Base-by-base conservation (phyloP, 2,113 vertebrate species). In the Mobula hypostoma region DNA sequence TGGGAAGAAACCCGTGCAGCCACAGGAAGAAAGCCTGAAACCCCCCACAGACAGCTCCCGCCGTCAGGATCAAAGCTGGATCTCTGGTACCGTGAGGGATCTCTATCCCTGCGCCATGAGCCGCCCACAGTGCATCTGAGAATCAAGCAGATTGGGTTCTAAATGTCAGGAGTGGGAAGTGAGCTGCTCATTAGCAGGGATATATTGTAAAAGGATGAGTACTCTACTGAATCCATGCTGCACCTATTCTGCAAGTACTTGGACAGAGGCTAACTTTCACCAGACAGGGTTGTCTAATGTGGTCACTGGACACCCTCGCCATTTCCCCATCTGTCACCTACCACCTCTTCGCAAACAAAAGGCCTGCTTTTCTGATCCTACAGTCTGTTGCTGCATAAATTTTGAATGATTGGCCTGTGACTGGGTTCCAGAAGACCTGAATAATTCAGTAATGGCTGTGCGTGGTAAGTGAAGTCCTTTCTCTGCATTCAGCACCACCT, bases 381-480 rank as follows among this genome's bases (percentile, higher is more conserved):
- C 68, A 21, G 29, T 66, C 14, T 88, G 58, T n/a, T 61, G 61
- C 58, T 66, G 61, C 85, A 92, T 92, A 21, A 92, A 92, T 92
- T 92, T 92, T 92, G 90, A 92, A 92, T 92, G 90, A 63, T 6
- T 7, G 24, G 90, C 17, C 68, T 72, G 32, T 72, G 90, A 21
- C 3, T 70, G 68, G 70, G 68, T 68, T 93, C 17, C 19, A 72
- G 7, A 72, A 32, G 32, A 32, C 15, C 36, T 93, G 90, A 93
- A 93, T 93, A 74, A 93, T 93, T 93, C 90, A 93, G 90, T 48
- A 40, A 15, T 29, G 58, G 29, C 85, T 66, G 85, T 63, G 58
- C 66, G 77, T 32, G 29, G 9, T 12, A 77, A 78, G n/a, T 78
- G 77, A 63, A 14, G 3, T 61, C 27, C 85, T 66, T 87, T 87